Evolutionary conservation across 2,113 vertebrate genomes (phyloP), one percentile per base, ranked within the genome.

Genomic region (Grus americana): DNA sequence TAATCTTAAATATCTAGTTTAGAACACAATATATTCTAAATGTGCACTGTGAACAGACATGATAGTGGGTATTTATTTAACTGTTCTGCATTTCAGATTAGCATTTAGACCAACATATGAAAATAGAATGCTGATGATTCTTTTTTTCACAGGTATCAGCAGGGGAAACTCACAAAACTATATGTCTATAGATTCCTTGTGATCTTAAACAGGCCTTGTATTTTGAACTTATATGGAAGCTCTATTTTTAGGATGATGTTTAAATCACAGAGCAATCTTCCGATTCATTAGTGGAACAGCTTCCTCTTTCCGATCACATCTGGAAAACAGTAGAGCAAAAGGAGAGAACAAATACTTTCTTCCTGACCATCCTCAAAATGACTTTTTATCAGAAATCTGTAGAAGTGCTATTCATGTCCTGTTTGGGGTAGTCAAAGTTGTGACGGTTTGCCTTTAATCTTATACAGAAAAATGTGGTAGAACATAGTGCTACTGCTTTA

Each of bases 211-310:
- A 57, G 14, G 24, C 4, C 15, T 50, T 42, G 19, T 40, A 61
- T 85, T 94, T 89, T 85, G 18, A 81, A 85, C 72, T 79, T 62
- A 70, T 11, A 72, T 38, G 40, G 26, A 59, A 86, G 15, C 29
- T 87, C 8, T 55, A 55, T 73, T 90, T 94, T 86, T 86, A 80
- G 81, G 59, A 26, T 66, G 22, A 36, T 34, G 46, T 78, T 93
- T 94, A 90, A 94, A 63, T 95, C 62, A 92, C 26, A 83, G 42
- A 76, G 23, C n/a, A 88, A 71, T 79, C 38, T 88, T 93, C 79
- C 82, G 54, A 93, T 76, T 62, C 74, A 59, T 88, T 81, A 93
- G 57, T 82, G 70, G 58, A 94, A 91, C 29, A 94, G 63, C 34
- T 86, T 79, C 23, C 68, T 78, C 68, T 52, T 68, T 90, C 70